Evolutionary conservation across 2,113 vertebrate genomes (phyloP).

Genomic region (Canis aureus): DNA sequence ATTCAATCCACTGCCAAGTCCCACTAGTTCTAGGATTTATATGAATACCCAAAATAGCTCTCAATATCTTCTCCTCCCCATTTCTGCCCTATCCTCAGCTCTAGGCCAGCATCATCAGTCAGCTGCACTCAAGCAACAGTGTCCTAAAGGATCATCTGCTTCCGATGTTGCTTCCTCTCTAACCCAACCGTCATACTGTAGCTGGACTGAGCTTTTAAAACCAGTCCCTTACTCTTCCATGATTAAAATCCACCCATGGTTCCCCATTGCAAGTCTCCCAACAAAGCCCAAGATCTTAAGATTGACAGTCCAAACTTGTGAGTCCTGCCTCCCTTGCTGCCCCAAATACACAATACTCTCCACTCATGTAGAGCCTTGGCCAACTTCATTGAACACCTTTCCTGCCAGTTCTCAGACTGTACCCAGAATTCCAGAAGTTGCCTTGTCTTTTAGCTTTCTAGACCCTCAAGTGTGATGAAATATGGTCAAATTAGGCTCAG

Average conservation of each 20-base stretch:
- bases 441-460: slow-evolving; percentile 14
- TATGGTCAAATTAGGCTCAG: neutral
- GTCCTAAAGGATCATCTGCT: neutral
- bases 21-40: neutral
- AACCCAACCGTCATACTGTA: neutral
- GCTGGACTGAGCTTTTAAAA: slow-evolving; percentile 18
- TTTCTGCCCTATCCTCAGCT: neutral
- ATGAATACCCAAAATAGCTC: neutral
- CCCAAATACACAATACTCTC: neutral
- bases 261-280: neutral
- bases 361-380: neutral
- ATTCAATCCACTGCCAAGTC: neutral
- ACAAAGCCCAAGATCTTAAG: neutral
- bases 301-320: neutral
- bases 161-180: neutral
- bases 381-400: neutral
- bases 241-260: neutral
- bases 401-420: neutral
- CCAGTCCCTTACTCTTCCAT: neutral
- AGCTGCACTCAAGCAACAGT: neutral
- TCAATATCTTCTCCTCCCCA: neutral
- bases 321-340: neutral
- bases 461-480: neutral
- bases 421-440: neutral
- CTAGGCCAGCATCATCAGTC: neutral